Percentiles rank a stretch among this genome's conserved stretches.
phyloP scores from a whole-genome alignment of 1,140 invertebrate species.

The Dendroctonus valens region DNA sequence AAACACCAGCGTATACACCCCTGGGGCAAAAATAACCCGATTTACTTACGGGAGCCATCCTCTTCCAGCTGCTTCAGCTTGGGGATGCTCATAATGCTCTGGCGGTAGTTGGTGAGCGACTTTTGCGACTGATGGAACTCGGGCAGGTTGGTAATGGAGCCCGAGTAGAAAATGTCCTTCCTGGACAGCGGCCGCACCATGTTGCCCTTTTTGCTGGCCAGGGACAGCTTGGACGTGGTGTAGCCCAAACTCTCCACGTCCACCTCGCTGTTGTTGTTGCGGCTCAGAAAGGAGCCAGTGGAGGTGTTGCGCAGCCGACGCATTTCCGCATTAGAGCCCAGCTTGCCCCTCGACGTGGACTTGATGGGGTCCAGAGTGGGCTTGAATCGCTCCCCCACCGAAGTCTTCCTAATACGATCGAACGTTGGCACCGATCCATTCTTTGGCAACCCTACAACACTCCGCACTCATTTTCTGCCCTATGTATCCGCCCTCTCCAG shows the following conservation, averaged over 20 bases:
- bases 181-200: slow-evolving; percentile 90
- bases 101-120: slow-evolving; percentile 81
- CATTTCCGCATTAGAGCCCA: slow-evolving; percentile 56
- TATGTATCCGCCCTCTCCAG: neutral
- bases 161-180: slow-evolving; percentile 98
- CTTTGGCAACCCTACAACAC: slow-evolving; percentile 64
- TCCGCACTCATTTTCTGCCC: neutral
- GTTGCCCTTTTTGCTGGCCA: slow-evolving; percentile 59
- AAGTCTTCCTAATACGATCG: slow-evolving; percentile 77
- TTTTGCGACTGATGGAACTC: slow-evolving; percentile 92
- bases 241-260: slow-evolving; percentile 46
- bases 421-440: slow-evolving; percentile 87
- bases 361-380: slow-evolving; percentile 76
- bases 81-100: slow-evolving; percentile 58
- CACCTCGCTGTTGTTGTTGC: slow-evolving; percentile 61
- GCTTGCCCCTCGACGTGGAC: slow-evolving; percentile 63
- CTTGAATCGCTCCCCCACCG: slow-evolving; percentile 73
- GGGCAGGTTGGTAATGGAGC: slow-evolving; percentile 86
- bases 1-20: slow-evolving; percentile 12
- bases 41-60: slow-evolving; percentile 65
- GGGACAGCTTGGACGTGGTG: slow-evolving; percentile 54
- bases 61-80: slow-evolving; percentile 49
- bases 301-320: slow-evolving; percentile 57
- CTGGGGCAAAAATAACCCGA: neutral
- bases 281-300: slow-evolving; percentile 58